Evolutionary conservation across 2,797 vertebrate genomes (phyloP), one percentile per base, ranked within the genome.

Genomic region (Gallinago stenura): DNA sequence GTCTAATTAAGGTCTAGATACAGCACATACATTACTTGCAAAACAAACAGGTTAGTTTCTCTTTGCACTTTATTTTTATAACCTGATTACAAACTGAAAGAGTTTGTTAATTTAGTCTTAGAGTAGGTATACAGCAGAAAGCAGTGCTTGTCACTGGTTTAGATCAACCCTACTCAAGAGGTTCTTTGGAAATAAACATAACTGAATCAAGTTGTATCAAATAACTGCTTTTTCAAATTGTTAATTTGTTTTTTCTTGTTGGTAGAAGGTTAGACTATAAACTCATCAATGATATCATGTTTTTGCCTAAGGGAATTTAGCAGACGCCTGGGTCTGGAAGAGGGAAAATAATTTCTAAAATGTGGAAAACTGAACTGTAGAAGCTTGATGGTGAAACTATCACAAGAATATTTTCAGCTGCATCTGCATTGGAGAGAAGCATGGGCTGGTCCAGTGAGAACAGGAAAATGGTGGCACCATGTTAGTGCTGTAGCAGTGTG

Each of bases 31-130:
- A 37, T 95, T 96, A 66, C 85, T 89, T 89, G 41, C 87, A 95
- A 96, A 96, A 95, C 93, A 95, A 95, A 96, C 90, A 96, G 87
- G 70, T 97, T 95, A 60, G 84, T 96, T 97, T 97, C 92, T 97
- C 84, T 83, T 94, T 96, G 5, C 54, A 70, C 78, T 97, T 97
- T 97, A 95, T 96, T 97, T 97, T 97, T 97, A 95, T 97, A 97
- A 83, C 72, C 71, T 97, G 97, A 95, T 97, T 97, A 96, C 93
- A 96, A 96, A 97, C 93, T 95, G 71, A 80, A 95, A 62, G 94
- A 93, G 87, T 97, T 93, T 92, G 66, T 97, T 83, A 91, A 89
- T 94, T 96, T 94, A 97, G 60, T 73, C 68, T 73, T 76, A 35
- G 51, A 80, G 95, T 95, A 89, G 82, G 83, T 90, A 65, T 50